Percentiles rank a stretch among this genome's conserved stretches.
phyloP scores from a whole-genome alignment of 2,797 vertebrate genomes.

The Phoxinus dragarum region DNA sequence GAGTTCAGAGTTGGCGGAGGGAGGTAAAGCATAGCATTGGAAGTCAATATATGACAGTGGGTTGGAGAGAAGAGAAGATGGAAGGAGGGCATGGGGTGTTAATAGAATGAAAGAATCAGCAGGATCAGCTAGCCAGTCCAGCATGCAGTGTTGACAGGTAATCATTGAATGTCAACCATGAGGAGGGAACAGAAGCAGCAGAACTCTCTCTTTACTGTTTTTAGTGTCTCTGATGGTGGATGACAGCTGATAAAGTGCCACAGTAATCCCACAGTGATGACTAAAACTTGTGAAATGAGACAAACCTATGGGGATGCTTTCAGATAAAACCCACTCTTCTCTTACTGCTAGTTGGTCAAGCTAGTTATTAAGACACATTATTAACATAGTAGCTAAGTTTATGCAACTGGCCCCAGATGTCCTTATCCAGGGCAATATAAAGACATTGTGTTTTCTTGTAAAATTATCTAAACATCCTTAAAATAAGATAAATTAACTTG shows the following conservation, averaged over 20 bases:
- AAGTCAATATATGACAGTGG: slow-evolving; percentile 67
- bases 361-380: too few relatives aligned
- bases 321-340: not conserved
- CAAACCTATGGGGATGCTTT: not conserved
- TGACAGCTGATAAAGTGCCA: slow-evolving; percentile 62
- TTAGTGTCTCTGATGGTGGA: slow-evolving; percentile 55
- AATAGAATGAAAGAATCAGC: slow-evolving; percentile 71
- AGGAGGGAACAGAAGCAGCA: slow-evolving; percentile 58
- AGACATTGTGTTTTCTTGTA: too few relatives aligned
- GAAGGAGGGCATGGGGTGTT: slow-evolving; percentile 64
- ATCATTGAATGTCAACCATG: slow-evolving; percentile 68
- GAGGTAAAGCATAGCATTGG: slow-evolving; percentile 61
- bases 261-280: slow-evolving; percentile 52
- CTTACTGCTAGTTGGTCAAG: not conserved
- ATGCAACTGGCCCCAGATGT: too few relatives aligned
- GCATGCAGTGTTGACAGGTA: slow-evolving; percentile 66
- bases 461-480: too few relatives aligned
- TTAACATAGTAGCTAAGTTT: too few relatives aligned
- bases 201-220: slow-evolving; percentile 57
- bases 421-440: too few relatives aligned
- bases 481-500: too few relatives aligned
- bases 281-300: slow-evolving; percentile 7
- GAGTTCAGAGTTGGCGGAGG: slow-evolving; percentile 64
- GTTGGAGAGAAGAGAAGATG: slow-evolving; percentile 25
- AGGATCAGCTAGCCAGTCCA: slow-evolving; percentile 62